Percentiles rank a stretch among this genome's conserved stretches.
These are phyloP conservation scores for Nesometra sesokonis DNA, from an alignment of 35 echinoderm and acorn worm genomes.

Conservation along the genomic window DNA sequence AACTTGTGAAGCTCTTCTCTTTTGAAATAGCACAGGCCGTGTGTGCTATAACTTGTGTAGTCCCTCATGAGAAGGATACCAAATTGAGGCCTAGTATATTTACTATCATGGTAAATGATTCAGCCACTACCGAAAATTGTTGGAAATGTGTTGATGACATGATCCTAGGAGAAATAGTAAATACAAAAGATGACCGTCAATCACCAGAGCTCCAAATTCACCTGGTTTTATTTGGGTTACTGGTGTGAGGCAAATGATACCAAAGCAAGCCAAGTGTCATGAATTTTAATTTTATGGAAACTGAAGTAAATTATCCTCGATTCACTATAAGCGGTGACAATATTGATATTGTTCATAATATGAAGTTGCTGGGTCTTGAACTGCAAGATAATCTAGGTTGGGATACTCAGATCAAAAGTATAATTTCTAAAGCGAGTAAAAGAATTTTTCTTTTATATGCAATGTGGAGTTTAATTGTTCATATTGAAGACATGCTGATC, in stretches of 20 bases:
- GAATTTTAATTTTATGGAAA: conserved; percentile 2
- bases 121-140: not conserved
- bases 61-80: not conserved
- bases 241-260: conserved; percentile 4
- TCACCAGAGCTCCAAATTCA: not conserved
- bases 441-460: not conserved
- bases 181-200: not conserved
- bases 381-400: conserved; percentile 1
- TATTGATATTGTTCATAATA: not conserved
- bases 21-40: too few relatives aligned
- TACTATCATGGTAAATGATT: conserved; percentile 16
- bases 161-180: not conserved
- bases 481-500: not conserved
- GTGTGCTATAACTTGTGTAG: conserved; percentile 9
- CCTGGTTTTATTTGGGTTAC: not conserved
- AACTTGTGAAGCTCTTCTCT: too few relatives aligned
- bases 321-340: not conserved
- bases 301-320: not conserved
- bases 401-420: not conserved
- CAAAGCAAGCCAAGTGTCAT: not conserved
- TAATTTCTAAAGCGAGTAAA: conserved; percentile 1
- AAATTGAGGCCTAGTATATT: not conserved
- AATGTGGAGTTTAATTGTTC: not conserved
- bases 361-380: not conserved
- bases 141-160: conserved; percentile 20